Evolutionary conservation across 30 jellyfish, hydroid and myxozoan genomes (phyloP), one percentile per base, ranked within the genome.

Genomic region (Rhopilema esculentum): DNA sequence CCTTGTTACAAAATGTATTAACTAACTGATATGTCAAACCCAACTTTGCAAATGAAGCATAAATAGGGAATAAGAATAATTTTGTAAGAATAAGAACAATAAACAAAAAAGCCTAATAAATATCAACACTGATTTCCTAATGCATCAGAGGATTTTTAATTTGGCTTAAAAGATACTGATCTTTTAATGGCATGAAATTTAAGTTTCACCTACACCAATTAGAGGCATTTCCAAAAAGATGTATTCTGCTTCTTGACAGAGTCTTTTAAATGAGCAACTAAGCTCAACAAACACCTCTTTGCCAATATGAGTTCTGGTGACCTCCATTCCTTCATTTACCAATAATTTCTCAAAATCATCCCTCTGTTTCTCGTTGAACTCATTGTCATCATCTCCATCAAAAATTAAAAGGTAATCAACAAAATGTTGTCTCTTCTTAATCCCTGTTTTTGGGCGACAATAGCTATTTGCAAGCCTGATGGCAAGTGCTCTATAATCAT

Each of bases 171-270:
- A n/a, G n/a, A n/a, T n/a, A n/a, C n/a, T n/a, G n/a, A n/a, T n/a
- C n/a, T n/a, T n/a, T n/a, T n/a, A 40, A 40, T 40, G 6, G 9
- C 12, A 40, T 12, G 6, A 12, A 40, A 12, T 40, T 40, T 2
- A 40, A 40, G 12, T 40, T 40, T 12, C 20, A 74, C 96, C 89
- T 88, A 94, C 99, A 25, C 99, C 97, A 48, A 79, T 91, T 30
- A 94, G 78, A 19, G 99, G 99, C 99, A 94, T 94, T 76, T 94
- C 95, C 65, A 94, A 82, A 29, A 79, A 79, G 21, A 94, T 70
- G 9, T 70, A 17, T 77, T 94, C 99, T 49, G 99, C 99, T 81
- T 94, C 99, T 51, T 74, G 71, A 79, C 99, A 94, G 72, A 94
- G 93, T 25, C 99, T 79, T 67, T 84, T 95, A 86, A 94, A 94